These are phyloP conservation scores for Stichodactyla mertensii DNA, from an alignment of 64 coral and sea anemone genomes.

Conservation along the genomic window DNA sequence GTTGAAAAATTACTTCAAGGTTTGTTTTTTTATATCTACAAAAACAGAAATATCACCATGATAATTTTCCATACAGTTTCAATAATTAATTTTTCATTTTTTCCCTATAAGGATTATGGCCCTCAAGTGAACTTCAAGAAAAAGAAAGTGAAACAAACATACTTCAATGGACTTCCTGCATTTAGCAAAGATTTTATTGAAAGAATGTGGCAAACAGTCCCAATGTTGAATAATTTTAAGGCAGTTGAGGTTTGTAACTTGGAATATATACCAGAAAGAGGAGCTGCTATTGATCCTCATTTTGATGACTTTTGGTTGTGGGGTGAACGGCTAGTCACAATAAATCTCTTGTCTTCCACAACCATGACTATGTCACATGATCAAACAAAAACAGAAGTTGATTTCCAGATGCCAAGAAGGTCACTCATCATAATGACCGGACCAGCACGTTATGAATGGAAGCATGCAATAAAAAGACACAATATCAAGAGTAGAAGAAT, in stretches of 20 bases:
- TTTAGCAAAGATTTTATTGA: conserved; percentile 79
- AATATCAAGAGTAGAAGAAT: conserved; percentile 74
- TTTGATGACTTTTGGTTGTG: conserved; percentile 95
- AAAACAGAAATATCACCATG: no score
- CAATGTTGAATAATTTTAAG: conserved; percentile 58
- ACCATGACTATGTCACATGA: conserved; percentile 58
- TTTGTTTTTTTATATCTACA: no score
- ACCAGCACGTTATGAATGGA: conserved; percentile 78
- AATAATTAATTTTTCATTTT: background rate
- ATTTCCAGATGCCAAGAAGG: conserved; percentile 60
- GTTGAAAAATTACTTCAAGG: no score
- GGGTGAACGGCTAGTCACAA: conserved; percentile 82
- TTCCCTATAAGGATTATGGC: conserved; percentile 78
- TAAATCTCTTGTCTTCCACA: conserved; percentile 74
- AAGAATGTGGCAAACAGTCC: conserved; percentile 55
- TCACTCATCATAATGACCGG: conserved; percentile 76
- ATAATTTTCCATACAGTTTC: no score
- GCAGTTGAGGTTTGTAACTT: conserved; percentile 93
- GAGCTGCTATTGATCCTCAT: conserved; percentile 89
- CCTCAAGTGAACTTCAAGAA: conserved; percentile 98
- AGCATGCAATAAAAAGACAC: conserved; percentile 81
- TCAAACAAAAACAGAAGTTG: conserved; percentile 34
- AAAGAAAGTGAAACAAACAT: conserved; percentile 75
- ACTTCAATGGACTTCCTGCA: conserved; percentile 80
- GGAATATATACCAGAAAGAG: conserved; percentile 75